Evolutionary conservation across 2,797 vertebrate species (phyloP).

Genomic region (Cheracebus regulus): DNA sequence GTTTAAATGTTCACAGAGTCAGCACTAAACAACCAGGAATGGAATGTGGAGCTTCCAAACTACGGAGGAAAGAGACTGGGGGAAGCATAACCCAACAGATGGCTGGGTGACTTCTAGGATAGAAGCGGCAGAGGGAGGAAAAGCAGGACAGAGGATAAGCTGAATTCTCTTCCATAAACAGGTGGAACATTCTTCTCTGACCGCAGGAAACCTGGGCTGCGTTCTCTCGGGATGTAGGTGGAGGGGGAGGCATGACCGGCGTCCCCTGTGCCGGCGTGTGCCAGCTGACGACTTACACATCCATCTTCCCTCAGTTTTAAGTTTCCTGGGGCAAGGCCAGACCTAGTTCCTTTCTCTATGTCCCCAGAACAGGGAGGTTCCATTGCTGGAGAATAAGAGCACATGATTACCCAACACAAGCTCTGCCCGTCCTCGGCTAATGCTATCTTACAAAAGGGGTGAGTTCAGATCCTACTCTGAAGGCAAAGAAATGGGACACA

Average conservation of each 20-base stretch:
- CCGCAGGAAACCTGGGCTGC: background rate
- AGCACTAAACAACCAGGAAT: background rate
- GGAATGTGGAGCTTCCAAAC: background rate
- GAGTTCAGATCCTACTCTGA: background rate
- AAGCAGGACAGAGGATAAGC: background rate
- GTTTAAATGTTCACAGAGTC: background rate
- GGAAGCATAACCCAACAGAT: background rate
- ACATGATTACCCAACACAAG: no score
- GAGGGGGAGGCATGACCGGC: background rate
- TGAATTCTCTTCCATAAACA: background rate
- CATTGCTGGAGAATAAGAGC: background rate
- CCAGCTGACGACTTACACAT: background rate
- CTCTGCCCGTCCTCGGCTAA: background rate
- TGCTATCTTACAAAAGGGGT: background rate
- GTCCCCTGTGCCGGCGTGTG: background rate
- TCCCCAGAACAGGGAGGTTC: background rate
- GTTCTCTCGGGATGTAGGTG: background rate
- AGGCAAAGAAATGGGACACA: background rate
- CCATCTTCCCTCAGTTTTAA: background rate
- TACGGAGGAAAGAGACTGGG: background rate
- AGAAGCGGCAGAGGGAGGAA: background rate
- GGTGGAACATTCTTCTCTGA: background rate
- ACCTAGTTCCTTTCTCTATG: background rate
- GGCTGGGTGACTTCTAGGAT: background rate
- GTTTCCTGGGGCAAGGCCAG: background rate